phyloP scores from a whole-genome alignment of 1,140 invertebrate species.

The Pseudachorutes palmiensis region DNA sequence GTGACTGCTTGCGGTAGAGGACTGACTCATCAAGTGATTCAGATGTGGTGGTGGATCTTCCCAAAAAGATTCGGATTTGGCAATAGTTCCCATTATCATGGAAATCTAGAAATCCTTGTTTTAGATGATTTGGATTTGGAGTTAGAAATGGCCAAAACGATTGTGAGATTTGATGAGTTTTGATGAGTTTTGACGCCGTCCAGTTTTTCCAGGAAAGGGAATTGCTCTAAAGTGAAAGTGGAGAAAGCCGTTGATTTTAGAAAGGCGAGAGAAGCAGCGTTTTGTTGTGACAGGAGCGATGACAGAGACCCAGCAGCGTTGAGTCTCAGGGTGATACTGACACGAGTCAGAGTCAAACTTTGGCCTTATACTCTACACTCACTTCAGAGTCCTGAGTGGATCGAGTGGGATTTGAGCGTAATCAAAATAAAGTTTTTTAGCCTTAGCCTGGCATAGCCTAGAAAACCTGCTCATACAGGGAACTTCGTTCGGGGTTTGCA shows the following conservation, averaged over 20 bases:
- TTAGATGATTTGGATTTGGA: too few species aligned
- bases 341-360: conserved; percentile 10
- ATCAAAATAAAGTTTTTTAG: conserved; percentile 4
- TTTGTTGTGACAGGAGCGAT: too few species aligned
- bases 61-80: conserved; percentile 27
- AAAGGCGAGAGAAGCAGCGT: too few species aligned
- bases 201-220: too few species aligned
- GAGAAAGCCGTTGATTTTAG: too few species aligned
- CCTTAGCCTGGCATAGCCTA: background rate
- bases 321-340: conserved; percentile 10
- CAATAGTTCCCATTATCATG: background rate
- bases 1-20: background rate
- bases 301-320: background rate
- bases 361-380: background rate
- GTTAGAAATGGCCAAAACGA: too few species aligned
- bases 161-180: too few species aligned
- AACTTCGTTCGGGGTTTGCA: background rate
- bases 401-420: conserved; percentile 9
- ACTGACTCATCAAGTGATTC: conserved; percentile 8
- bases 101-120: too few species aligned
- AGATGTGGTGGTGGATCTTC: conserved; percentile 15
- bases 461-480: background rate
- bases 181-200: too few species aligned
- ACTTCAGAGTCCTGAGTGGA: background rate
- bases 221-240: background rate